Evolutionary conservation across 2,113 vertebrate species (phyloP).

Genomic region (Xenopus tropicalis): UCB_Xtro_10.0 CM004445.2:94756501-94757000

Average conservation of each 20-base stretch:
- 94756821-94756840: no score
- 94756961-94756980: no score
- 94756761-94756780: no score
- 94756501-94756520: not conserved
- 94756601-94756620: conserved; percentile 74
- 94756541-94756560: conserved; percentile 99
- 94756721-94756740: not conserved
- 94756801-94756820: no score
- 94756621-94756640: not conserved
- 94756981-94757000: no score
- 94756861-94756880: no score
- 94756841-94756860: no score
- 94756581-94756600: conserved; percentile 97
- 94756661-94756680: not conserved
- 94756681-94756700: not conserved
- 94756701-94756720: not conserved
- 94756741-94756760: not conserved
- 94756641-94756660: not conserved
- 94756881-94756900: no score
- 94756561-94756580: conserved; percentile 96
- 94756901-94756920: no score
- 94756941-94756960: no score
- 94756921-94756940: no score
- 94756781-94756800: no score
- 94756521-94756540: conserved; percentile 86